A percentile compares a stretch with the other conserved stretches of the same genome.
Conservation (phyloP, 1,140 invertebrate genomes). For the Musca domestica region DNA sequence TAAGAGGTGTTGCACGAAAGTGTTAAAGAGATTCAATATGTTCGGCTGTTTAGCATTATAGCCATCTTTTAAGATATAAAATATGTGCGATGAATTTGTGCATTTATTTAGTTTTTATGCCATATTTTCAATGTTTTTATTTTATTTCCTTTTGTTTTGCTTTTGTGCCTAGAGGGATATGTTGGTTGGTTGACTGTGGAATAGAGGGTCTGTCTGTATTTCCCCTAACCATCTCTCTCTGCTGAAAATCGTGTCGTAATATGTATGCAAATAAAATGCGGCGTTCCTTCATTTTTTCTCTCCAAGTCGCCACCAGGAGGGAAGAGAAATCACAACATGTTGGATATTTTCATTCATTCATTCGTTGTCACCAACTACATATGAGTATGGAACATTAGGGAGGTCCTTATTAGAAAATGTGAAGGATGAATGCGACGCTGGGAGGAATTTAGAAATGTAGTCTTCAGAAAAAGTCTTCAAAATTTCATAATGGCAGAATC, state of each 20-base stretch:
- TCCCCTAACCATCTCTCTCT: too few species aligned
- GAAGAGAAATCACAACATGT: slow-evolving; percentile 5
- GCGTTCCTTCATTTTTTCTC: not conserved
- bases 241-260: slow-evolving; percentile 15
- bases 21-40: slow-evolving; percentile 11
- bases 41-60: slow-evolving; percentile 18
- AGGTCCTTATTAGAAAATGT: too few species aligned
- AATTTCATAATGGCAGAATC: too few species aligned
- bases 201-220: not conserved
- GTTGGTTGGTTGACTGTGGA: too few species aligned
- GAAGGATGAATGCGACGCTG: too few species aligned
- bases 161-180: too few species aligned
- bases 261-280: slow-evolving; percentile 16
- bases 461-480: too few species aligned
- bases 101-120: slow-evolving; percentile 16
- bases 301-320: not conserved
- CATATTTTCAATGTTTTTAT: slow-evolving; percentile 11
- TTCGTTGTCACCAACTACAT: not conserved
- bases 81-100: slow-evolving; percentile 1
- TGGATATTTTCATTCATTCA: not conserved
- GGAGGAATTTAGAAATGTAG: too few species aligned
- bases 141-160: too few species aligned
- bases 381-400: too few species aligned
- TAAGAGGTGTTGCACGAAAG: slow-evolving; percentile 9
- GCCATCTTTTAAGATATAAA: slow-evolving; percentile 15